Evolutionary conservation across 2,797 vertebrate species (phyloP), one percentile per base, ranked within the genome.

Genomic region (Sorex maritimensis): DNA sequence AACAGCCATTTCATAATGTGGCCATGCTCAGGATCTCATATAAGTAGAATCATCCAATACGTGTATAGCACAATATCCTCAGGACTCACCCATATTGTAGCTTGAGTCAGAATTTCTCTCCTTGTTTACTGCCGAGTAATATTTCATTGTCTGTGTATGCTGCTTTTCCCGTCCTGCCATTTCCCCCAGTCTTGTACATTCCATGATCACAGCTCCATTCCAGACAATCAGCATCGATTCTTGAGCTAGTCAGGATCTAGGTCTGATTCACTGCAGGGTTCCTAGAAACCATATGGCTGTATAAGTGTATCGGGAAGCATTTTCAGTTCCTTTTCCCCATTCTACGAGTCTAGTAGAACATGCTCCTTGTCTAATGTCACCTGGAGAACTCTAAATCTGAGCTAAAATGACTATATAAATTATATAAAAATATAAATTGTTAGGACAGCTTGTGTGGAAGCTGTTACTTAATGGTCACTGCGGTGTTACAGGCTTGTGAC

Each of bases 401-500:
- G 79, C 75, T 84, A 71, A 73, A 85, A 68, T 91, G 71, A 58
- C 65, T 84, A 34, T 28, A 44, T 55, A 81, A 12, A 9, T 30
- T 81, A 61, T 58, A 34, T 34, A 34, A 34, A 34, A 34, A 34
- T 34, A 34, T 34, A 34, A 34, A 34, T 34, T 34, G 38, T 94
- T 49, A 88, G n/a, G 81, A 28, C 78, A 61, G 13, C 52, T 72
- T 82, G 23, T 75, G 28, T 65, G 24, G 61, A 23, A 26, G 21
- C 61, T 65, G 21, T 63, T 63, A 17, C 8, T 24, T 24, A 67
- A 3, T 88, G 92, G 9, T 77, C 78, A 28, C 24, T 91, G 55
- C 82, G 72, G 0, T 91, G 30, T 92, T 68, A 81, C 88, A 92
- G 72, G 79, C 85, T 88, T 88, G 30, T 95, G 85, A 95, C 23